Conservation (phyloP, 2,113 vertebrate genomes). For the Callipepla squamata region DNA sequence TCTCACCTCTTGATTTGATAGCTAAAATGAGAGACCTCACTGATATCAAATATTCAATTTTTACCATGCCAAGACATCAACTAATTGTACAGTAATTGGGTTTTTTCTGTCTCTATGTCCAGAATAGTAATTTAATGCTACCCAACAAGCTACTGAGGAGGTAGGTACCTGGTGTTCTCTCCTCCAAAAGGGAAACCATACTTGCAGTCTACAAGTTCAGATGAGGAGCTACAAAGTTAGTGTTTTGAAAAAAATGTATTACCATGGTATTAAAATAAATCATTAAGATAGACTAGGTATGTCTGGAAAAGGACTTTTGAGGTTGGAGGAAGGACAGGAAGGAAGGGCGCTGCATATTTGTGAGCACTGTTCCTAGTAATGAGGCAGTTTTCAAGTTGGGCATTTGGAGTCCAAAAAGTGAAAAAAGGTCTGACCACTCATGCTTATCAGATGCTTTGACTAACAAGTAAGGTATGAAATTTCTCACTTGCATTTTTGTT, state of each 20-base stretch:
- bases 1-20: not conserved
- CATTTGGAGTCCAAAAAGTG: not conserved
- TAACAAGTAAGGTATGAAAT: not conserved
- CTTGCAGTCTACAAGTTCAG: not conserved
- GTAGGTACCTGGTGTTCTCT: accelerated
- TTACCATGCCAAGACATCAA: not conserved
- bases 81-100: not conserved
- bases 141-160: not conserved
- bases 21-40: not conserved
- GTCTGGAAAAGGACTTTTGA: not conserved
- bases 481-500: not conserved
- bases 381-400: not conserved
- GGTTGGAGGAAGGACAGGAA: not conserved
- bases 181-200: not conserved
- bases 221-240: not conserved
- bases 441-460: not conserved
- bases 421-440: not conserved
- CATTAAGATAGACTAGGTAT: not conserved
- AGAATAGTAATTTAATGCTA: not conserved
- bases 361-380: not conserved
- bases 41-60: not conserved
- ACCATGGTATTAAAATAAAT: not conserved
- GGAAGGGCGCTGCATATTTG: not conserved
- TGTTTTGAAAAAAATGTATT: not conserved
- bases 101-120: not conserved